phyloP scores from a whole-genome alignment of 2,113 vertebrate species.

The Psettodes erumei region DNA sequence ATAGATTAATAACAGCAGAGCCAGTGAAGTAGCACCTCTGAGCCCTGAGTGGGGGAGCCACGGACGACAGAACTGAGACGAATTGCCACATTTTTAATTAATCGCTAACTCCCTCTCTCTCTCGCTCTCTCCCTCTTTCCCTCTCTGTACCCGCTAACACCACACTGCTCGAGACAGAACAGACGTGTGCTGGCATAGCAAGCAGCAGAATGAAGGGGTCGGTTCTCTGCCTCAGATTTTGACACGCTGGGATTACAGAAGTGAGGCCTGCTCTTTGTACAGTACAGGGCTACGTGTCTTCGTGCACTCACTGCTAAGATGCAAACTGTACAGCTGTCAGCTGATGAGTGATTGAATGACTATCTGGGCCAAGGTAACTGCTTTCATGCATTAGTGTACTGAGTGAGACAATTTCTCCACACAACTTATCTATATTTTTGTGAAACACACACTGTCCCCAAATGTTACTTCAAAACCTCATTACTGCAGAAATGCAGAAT shows the following conservation, averaged over 20 bases:
- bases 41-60: slow-evolving; percentile 54
- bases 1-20: slow-evolving; percentile 66
- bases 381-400: too few relatives aligned
- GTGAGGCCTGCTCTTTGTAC: slow-evolving; percentile 23
- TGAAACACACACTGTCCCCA: neutral
- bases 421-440: neutral
- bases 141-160: slow-evolving; percentile 25
- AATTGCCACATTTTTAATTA: slow-evolving; percentile 79
- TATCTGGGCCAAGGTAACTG: neutral
- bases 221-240: neutral
- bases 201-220: slow-evolving; percentile 19
- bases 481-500: neutral
- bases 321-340: slow-evolving; percentile 10
- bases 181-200: slow-evolving; percentile 51
- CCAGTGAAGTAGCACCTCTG: slow-evolving; percentile 67
- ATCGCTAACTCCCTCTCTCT: slow-evolving; percentile 52
- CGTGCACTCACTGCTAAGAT: neutral
- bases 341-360: slow-evolving; percentile 17
- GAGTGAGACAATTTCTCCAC: neutral
- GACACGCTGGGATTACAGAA: slow-evolving; percentile 22
- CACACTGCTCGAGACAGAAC: slow-evolving; percentile 32
- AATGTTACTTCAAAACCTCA: neutral
- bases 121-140: neutral
- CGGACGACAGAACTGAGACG: slow-evolving; percentile 59
- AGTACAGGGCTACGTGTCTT: slow-evolving; percentile 19